Base-by-base conservation (phyloP, 2,888 invertebrate species). In the Diabrotica balteata region DNA sequence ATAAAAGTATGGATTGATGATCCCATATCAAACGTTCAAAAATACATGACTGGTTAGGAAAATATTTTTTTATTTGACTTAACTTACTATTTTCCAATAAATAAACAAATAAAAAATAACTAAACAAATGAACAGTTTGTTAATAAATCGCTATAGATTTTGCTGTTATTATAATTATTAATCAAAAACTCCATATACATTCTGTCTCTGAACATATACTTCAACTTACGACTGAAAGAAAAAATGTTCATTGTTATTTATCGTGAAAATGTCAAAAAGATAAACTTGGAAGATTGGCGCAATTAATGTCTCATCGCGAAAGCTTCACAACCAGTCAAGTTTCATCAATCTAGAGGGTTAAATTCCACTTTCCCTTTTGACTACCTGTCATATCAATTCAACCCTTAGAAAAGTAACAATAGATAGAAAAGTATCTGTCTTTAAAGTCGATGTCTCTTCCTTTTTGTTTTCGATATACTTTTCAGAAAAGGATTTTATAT, bases 321-420 rank as follows among this genome's bases (percentile, higher is more conserved):
- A 58, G 58, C 43, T 69, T 58, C 63, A 59, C 63, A 63, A 53
- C 51, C 66, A 54, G 51, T 63, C 69, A 32, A 63, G 63, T 63
- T 55, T 62, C 69, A 69, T 69, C 69, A 69, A 66, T 69, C 69
- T 66, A 59, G 11, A 58, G 63, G 59, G 59, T 54, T 45, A 63
- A 59, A 62, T 63, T 63, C 63, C 63, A 66, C 69, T 66, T 66
- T 69, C 59, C 55, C 52, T 54, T 61, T 66, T 66, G 66, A 69
- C 69, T 69, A 69, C 69, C 69, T 69, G 66, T 69, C 69, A 69
- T 63, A 66, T 69, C 69, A 65, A 66, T 69, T 63, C 59, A 66
- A 66, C 59, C 63, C 59, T 66, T 69, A 59, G 49, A 50, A 52
- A 50, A 52, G 47, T 59, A 22, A 63, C 69, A 66, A 63, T 63